A percentile compares a stretch with the other conserved stretches of the same genome.
Evolutionary conservation across 2,888 invertebrate genomes (phyloP).

Genomic region (Drosophila paracracens): DNA sequence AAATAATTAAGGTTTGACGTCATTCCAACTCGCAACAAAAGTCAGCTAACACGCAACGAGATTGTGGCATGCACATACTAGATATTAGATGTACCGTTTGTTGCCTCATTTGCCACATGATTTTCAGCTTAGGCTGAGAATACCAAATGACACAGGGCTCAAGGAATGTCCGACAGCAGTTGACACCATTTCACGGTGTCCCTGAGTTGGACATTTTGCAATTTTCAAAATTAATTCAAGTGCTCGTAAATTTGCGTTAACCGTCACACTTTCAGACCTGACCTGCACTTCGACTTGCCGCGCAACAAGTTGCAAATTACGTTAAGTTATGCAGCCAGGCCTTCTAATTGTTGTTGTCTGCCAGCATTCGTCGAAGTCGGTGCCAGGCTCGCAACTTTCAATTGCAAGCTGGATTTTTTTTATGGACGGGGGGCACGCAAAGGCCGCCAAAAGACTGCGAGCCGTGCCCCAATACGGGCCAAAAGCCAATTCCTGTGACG

Average conservation of each 20-base stretch:
- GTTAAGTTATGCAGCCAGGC: conserved; percentile 48
- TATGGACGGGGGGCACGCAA: conserved; percentile 50
- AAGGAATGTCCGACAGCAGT: conserved; percentile 9
- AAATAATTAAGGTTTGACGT: conserved; percentile 69
- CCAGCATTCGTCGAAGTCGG: conserved; percentile 9
- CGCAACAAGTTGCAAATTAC: conserved; percentile 63
- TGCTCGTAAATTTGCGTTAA: conserved; percentile 37
- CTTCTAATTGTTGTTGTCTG: conserved; percentile 55
- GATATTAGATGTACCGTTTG: neutral
- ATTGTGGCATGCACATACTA: conserved; percentile 1
- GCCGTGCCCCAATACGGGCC: conserved; percentile 3
- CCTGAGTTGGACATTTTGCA: conserved; percentile 33
- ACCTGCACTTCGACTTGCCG: conserved; percentile 26
- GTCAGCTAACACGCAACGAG: conserved; percentile 36
- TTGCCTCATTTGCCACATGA: conserved; percentile 4
- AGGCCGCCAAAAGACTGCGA: conserved; percentile 13
- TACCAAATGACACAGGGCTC: conserved; percentile 14
- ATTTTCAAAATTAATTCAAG: conserved; percentile 53
- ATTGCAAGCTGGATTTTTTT: conserved; percentile 48
- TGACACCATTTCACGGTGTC: conserved; percentile 9
- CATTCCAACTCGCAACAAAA: conserved; percentile 40
- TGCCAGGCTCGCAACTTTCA: conserved; percentile 32
- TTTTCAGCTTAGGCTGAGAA: neutral
- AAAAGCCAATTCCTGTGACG: conserved; percentile 35
- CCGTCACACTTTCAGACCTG: conserved; percentile 12